Evolutionary conservation across 1,140 invertebrate species (phyloP), one percentile per base, ranked within the genome.

Genomic region (Caerostris extrusa): DNA sequence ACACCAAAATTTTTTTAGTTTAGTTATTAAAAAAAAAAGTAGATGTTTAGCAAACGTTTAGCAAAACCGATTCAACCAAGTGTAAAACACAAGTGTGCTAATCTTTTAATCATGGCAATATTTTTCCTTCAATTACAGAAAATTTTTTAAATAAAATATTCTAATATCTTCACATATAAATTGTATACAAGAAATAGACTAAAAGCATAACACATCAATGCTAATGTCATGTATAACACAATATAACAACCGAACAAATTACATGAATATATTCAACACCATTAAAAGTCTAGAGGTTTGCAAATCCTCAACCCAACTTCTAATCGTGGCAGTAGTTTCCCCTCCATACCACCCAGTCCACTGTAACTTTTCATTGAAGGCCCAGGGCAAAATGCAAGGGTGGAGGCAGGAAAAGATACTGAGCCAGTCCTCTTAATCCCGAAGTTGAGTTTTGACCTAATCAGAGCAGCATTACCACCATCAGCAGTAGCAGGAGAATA

Each of bases 211-310:
- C 2, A 34, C 0, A 34, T 2, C 34, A 34, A 34, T 34, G 34
- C 34, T 34, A 34, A 34, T 34, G 34, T 34, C 34, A 34, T 34
- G 34, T 34, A 34, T 34, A 34, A 6, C 57, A n/a, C 34, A 77
- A 71, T 56, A 34, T 50, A 50, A 71, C n/a, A 14, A 19, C 19
- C 4, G 19, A 0, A 69, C 0, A 71, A 1, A 55, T 34, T 90
- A 71, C 67, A 58, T 77, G 14, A 90, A 90, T 58, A 77, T 77
- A 71, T 58, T 90, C 88, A 57, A 14, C 3, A 50, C 7, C 7
- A 5, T 61, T 61, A 58, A 7, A n/a, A 57, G 17, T 3, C 19
- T 19, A 14, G 7, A 34, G 19, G 12, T 10, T 8, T 56, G 7
- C 83, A 86, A 86, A 86, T 86, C 17, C 57, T 0, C 8, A 2